These are phyloP conservation scores for Chymomyza procnemis DNA, from an alignment of 2,888 invertebrate species.

Conservation along the genomic window DNA sequence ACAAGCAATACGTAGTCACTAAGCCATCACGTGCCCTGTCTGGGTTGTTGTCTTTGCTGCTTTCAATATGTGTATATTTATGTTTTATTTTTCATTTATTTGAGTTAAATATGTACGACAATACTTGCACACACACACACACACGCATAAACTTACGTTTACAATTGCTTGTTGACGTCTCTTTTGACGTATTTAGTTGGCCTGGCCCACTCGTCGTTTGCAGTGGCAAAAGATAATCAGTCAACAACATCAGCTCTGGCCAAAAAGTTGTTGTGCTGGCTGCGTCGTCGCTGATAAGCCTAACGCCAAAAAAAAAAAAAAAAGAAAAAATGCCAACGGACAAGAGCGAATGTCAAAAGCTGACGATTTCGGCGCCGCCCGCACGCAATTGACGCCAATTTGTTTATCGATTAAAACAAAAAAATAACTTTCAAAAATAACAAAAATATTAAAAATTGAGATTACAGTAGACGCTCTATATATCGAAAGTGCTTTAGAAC, in stretches of 20 bases:
- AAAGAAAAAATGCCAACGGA: conserved; percentile 1
- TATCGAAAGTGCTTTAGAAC: not conserved
- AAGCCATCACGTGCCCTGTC: conserved; percentile 2
- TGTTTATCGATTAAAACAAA: conserved; percentile 59
- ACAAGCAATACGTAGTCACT: not conserved
- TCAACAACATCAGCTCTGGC: not conserved
- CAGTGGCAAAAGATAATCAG: not conserved
- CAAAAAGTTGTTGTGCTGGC: conserved; percentile 5
- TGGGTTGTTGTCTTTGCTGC: not conserved
- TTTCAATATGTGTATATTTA: not conserved
- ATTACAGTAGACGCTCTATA: too few relatives aligned
- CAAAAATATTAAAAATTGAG: too few relatives aligned
- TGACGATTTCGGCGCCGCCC: conserved; percentile 21
- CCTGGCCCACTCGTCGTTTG: conserved; percentile 6
- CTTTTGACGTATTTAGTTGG: conserved; percentile 53
- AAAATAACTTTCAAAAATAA: not conserved
- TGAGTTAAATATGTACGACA: conserved; percentile 1
- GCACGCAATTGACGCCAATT: conserved; percentile 49
- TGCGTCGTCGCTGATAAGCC: conserved; percentile 49
- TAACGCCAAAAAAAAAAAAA: too few relatives aligned
- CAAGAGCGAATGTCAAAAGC: not conserved
- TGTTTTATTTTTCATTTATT: conserved; percentile 2
- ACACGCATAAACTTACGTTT: not conserved
- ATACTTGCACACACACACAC: conserved; percentile 2
- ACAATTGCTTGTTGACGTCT: conserved; percentile 24